phyloP scores from a whole-genome alignment of 1,140 invertebrate species.

The Pogonognathellus flavescens region DNA sequence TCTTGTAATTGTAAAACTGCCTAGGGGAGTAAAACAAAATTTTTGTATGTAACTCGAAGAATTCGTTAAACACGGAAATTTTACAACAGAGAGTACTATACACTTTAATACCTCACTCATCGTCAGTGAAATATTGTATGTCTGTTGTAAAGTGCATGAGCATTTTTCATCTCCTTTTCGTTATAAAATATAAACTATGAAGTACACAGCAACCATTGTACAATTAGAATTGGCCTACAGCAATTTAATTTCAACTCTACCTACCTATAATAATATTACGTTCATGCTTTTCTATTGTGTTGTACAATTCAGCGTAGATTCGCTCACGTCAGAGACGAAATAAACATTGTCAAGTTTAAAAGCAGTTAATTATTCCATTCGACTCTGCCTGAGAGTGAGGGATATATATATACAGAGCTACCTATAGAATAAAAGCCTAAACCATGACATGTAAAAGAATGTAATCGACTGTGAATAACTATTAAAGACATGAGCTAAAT shows the following conservation, averaged over 20 bases:
- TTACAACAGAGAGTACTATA: too few species aligned
- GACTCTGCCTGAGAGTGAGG: not conserved
- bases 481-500: slow-evolving; percentile 45
- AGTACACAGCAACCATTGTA: too few species aligned
- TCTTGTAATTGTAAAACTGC: too few species aligned
- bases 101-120: too few species aligned
- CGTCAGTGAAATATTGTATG: too few species aligned
- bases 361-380: not conserved
- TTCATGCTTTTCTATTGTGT: not conserved
- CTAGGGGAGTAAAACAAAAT: too few species aligned
- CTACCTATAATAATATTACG: not conserved
- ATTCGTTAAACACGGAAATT: too few species aligned
- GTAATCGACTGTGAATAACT: slow-evolving; percentile 46
- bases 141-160: too few species aligned
- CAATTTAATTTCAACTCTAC: not conserved
- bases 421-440: not conserved
- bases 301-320: not conserved
- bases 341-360: not conserved
- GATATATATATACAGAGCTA: not conserved
- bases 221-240: too few species aligned
- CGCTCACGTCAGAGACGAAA: not conserved
- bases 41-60: too few species aligned
- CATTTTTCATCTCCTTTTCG: too few species aligned
- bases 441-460: not conserved
- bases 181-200: too few species aligned